Evolutionary conservation across 2,888 invertebrate genomes (phyloP).

Genomic region (Hylaea fasciaria): DNA sequence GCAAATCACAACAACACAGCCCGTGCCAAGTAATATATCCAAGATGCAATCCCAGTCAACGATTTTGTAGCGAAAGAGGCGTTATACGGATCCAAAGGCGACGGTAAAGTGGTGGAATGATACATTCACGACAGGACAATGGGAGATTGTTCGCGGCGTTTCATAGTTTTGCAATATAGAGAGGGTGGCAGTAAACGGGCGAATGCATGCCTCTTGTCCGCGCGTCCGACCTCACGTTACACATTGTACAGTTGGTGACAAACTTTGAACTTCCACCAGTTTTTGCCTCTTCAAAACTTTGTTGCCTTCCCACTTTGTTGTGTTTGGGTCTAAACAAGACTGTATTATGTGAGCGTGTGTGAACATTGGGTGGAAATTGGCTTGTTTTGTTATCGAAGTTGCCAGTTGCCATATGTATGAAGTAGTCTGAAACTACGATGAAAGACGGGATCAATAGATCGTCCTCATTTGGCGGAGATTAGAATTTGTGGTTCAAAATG

Average conservation of each 20-base stretch:
- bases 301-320: constrained; percentile 27
- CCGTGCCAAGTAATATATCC: constrained; percentile 53
- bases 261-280: constrained; percentile 28
- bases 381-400: constrained; percentile 22
- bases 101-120: constrained; percentile 66
- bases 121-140: constrained; percentile 59
- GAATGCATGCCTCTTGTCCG: constrained; percentile 53
- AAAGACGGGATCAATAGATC: too few relatives aligned
- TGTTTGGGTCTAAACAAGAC: constrained; percentile 35
- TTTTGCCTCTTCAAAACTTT: constrained; percentile 34
- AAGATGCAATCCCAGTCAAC: constrained; percentile 53
- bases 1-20: constrained; percentile 36
- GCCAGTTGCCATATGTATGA: constrained; percentile 5
- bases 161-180: constrained; percentile 58
- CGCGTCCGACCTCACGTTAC: constrained; percentile 34
- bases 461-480: too few relatives aligned
- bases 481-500: too few relatives aligned
- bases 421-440: background rate
- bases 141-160: constrained; percentile 55
- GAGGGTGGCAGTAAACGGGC: constrained; percentile 60
- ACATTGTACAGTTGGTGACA: constrained; percentile 34
- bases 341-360: constrained; percentile 26
- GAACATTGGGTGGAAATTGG: constrained; percentile 22
- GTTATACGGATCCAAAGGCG: constrained; percentile 57
- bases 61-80: constrained; percentile 53